Base-by-base conservation (phyloP, 1,140 invertebrate species). In the Saccostrea echinata region DNA sequence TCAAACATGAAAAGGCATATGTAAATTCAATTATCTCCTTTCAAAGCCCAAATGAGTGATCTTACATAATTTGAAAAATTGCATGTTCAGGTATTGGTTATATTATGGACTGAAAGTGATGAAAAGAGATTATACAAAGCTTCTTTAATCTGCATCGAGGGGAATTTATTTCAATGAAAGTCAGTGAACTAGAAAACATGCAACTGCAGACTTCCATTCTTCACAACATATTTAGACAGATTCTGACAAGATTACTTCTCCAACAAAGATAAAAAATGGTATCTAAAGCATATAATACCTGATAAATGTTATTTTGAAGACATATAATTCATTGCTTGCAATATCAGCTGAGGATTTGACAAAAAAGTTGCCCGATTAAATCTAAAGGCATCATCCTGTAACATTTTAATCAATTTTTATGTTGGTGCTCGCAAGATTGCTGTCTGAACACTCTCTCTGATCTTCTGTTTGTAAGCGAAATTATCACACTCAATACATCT, bases 211-310 rank as follows among this genome's bases (percentile, higher is more conserved):
- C 27, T 30, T 76, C 68, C 30, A 30, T 76, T 61, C 30, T 76
- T 76, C 68, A 76, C 68, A 76, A 76, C 68, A 76, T 76, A 76
- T 76, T 76, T 76, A 76, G 68, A 76, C 68, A 76, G 68, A 76
- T 76, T 76, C 68, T 76, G 68, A 76, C 68, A 76, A 76, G 68
- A 76, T 76, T 76, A 76, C 3, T 76, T 76, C 68, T 76, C 30
- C 68, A 33, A 76, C 68, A 8, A 33, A 33, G 27, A 30, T 76
- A 76, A 76, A 76, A 76, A 76, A 16, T 33, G 27, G 11, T 76
- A 76, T 76, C 68, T 33, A 27, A 13, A 76, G 68, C 68, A 76
- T 76, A 76, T 76, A 76, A 76, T 76, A 27, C 68, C 27, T 76
- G 68, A 76, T 76, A 76, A 76, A 76, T 76, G 68, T 76, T 76